A percentile compares a stretch with the other conserved stretches of the same genome.
These are phyloP conservation scores for Pampusana beccarii DNA, from an alignment of 2,113 vertebrate species.

Conservation along the genomic window DNA sequence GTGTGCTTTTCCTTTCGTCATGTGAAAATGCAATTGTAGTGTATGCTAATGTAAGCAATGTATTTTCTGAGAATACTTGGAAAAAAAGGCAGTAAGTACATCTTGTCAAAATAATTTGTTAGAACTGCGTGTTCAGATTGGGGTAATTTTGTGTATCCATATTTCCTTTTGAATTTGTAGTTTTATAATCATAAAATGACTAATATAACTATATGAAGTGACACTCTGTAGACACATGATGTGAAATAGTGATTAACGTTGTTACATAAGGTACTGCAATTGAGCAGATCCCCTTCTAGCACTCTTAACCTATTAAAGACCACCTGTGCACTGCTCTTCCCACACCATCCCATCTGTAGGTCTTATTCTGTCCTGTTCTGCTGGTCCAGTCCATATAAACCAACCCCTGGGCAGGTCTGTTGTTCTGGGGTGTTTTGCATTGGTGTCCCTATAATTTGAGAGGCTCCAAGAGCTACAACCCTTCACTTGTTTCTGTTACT, in stretches of 20 bases:
- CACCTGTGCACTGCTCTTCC: constrained; percentile 20
- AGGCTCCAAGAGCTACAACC: background rate
- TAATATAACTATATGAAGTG: constrained; percentile 30
- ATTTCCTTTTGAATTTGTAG: constrained; percentile 59
- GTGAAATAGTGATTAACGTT: constrained; percentile 36
- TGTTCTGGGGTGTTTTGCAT: background rate
- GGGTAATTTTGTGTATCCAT: constrained; percentile 54
- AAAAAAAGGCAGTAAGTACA: background rate
- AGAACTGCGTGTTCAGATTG: constrained; percentile 53
- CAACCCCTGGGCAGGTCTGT: background rate
- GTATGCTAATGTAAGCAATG: constrained; percentile 29
- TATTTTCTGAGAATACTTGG: constrained; percentile 35
- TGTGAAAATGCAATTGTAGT: background rate
- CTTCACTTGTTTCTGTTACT: background rate
- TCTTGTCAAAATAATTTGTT: constrained; percentile 61
- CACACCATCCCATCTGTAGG: background rate
- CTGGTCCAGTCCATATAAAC: rapidly evolving
- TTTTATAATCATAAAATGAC: constrained; percentile 64
- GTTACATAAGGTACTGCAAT: constrained; percentile 39
- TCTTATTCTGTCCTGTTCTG: background rate
- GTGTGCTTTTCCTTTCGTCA: background rate
- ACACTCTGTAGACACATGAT: constrained; percentile 53
- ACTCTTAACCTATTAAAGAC: constrained; percentile 29
- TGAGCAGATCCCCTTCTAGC: constrained; percentile 17
- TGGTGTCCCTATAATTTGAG: background rate